Conservation (phyloP, 2,113 vertebrate genomes). For the Salvelinus alpinus region DNA sequence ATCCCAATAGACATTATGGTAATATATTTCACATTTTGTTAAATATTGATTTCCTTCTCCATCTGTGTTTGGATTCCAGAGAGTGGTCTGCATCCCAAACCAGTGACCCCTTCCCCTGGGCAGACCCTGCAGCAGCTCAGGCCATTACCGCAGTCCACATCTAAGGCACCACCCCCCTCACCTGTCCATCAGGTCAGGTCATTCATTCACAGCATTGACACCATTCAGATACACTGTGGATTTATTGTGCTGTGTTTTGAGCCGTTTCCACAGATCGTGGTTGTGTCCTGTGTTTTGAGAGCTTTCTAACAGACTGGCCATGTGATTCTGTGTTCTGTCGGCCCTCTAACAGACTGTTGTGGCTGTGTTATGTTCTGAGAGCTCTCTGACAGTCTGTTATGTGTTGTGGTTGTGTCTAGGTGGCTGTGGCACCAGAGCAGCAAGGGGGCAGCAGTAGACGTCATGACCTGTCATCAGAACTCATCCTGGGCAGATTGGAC, state of each 20-base stretch:
- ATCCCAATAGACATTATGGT: neutral
- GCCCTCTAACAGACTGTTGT: neutral
- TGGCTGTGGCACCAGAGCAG: slow-evolving; percentile 56
- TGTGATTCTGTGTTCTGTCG: slow-evolving; percentile 5
- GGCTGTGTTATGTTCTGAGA: neutral
- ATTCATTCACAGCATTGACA: neutral
- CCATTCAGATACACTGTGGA: neutral
- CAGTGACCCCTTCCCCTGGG: slow-evolving; percentile 80
- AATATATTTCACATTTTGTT: no score
- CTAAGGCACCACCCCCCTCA: slow-evolving; percentile 83
- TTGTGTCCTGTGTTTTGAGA: neutral
- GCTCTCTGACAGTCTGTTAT: slow-evolving; percentile 65
- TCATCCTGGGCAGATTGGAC: slow-evolving; percentile 52
- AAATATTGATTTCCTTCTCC: no score
- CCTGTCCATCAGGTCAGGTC: slow-evolving; percentile 86
- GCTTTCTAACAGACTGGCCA: slow-evolving; percentile 6
- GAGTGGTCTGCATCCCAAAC: slow-evolving; percentile 78
- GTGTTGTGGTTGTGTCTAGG: slow-evolving; percentile 38
- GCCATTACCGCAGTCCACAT: slow-evolving; percentile 80
- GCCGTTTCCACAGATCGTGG: neutral
- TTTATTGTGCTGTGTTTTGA: neutral
- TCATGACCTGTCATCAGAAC: slow-evolving; percentile 31
- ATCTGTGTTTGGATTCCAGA: slow-evolving; percentile 69
- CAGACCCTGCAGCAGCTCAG: slow-evolving; percentile 89
- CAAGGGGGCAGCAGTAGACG: slow-evolving; percentile 47